Evolutionary conservation across 2,888 invertebrate genomes (phyloP), one percentile per base, ranked within the genome.

Genomic region (Ormyrus nitidulus): DNA sequence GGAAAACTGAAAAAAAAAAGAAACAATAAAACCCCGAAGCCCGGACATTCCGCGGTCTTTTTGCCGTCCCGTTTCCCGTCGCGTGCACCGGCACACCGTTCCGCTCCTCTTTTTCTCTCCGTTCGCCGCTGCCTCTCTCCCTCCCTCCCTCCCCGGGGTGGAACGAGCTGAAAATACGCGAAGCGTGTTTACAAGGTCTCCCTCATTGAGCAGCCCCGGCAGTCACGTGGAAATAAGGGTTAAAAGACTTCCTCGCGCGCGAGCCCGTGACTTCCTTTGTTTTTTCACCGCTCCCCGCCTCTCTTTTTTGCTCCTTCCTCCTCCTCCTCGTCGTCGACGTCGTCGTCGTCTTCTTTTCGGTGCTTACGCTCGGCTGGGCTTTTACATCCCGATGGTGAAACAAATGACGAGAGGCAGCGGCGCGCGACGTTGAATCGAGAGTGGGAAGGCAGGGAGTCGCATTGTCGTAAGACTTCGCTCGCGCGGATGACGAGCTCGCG

Each of bases 121-220:
- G n/a, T 34, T 48, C 53, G 48, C n/a, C 19, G 3, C 19, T 9
- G 19, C 44, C 3, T 46, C 58, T 54, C 11, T 0, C 53, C 48
- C 11, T 51, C 68, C n/a, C 54, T 11, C 19, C 10, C 44, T 6
- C 10, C 0, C 13, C 7, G 5, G 5, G 5, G 6, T 46, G 66
- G 53, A 72, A 51, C 7, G 19, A 73, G 68, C 54, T 73, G 73
- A 73, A 79, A 77, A 73, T 79, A 73, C 49, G 49, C 19, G 10
- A 7, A 53, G 71, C 77, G 44, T 77, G 77, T 77, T 77, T 77
- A 71, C 77, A 66, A 77, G 77, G 71, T 69, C 76, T 61, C 44
- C 62, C 70, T 77, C 71, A 70, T 77, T 53, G 70, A 64, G 56
- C 68, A 61, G 48, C 68, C 53, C 7, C 69, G 70, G 66, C 59